Conservation (phyloP, 1,140 invertebrate genomes). For the Aplysia californica region DNA sequence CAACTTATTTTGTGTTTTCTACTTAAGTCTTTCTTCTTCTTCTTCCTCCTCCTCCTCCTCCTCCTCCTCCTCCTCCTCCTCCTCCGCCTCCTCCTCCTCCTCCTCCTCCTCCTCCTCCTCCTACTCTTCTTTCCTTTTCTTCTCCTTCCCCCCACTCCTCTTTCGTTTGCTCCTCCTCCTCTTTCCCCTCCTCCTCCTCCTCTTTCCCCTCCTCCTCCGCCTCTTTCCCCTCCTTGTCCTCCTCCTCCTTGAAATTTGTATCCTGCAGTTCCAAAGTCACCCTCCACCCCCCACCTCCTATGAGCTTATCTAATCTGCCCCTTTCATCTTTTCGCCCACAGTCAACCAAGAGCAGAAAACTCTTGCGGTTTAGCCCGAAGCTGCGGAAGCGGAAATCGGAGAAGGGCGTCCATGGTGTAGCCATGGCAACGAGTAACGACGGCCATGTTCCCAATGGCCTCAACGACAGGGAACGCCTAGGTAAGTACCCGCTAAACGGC, state of each 20-base stretch:
- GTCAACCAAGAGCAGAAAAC: slow-evolving; percentile 46
- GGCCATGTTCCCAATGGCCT: slow-evolving; percentile 45
- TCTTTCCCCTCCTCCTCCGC: background rate
- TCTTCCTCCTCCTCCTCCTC: no score
- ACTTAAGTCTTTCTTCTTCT: no score
- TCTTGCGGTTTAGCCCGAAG: slow-evolving; percentile 46
- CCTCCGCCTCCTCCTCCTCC: background rate
- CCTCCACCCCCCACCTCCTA: background rate
- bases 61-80: no score
- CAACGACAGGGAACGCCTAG: slow-evolving; percentile 45
- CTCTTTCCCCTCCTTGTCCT: background rate
- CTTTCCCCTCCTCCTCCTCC: background rate
- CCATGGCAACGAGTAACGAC: slow-evolving; percentile 32
- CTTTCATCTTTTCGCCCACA: slow-evolving; percentile 31
- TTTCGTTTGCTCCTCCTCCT: background rate
- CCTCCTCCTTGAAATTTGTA: background rate
- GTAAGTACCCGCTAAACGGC: no score
- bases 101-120: background rate
- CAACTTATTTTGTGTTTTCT: no score
- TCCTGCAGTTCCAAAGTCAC: background rate
- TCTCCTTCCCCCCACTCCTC: background rate
- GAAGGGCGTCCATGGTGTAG: slow-evolving; percentile 29
- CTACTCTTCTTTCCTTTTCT: background rate
- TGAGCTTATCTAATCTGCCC: background rate
- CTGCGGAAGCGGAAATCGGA: slow-evolving; percentile 44